Evolutionary conservation across 1,140 invertebrate genomes (phyloP).

Genomic region (Anoplophora glabripennis): DNA sequence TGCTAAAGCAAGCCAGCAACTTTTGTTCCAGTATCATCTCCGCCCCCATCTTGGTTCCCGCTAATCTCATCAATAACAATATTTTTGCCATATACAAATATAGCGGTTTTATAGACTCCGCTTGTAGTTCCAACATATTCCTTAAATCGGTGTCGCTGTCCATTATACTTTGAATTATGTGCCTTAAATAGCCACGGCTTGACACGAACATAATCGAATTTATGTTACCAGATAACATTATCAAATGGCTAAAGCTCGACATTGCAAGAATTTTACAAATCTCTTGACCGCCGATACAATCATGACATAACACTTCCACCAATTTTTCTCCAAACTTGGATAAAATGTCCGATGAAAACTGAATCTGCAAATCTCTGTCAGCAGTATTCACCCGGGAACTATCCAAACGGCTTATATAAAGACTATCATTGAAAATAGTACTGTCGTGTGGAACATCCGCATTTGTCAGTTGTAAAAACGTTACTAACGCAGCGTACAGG

Average conservation of each 20-base stretch:
- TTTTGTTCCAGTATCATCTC: slow-evolving; percentile 73
- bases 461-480: slow-evolving; percentile 75
- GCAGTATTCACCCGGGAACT: slow-evolving; percentile 47
- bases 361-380: slow-evolving; percentile 18
- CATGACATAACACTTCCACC: slow-evolving; percentile 78
- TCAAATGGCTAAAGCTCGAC: slow-evolving; percentile 74
- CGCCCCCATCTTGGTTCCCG: slow-evolving; percentile 67
- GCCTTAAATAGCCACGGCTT: slow-evolving; percentile 78
- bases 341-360: slow-evolving; percentile 32
- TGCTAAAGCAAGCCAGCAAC: slow-evolving; percentile 68
- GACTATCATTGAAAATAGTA: slow-evolving; percentile 33
- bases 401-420: slow-evolving; percentile 61
- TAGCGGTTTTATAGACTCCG: slow-evolving; percentile 69
- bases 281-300: slow-evolving; percentile 84
- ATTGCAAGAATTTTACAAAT: slow-evolving; percentile 85
- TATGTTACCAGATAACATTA: slow-evolving; percentile 71
- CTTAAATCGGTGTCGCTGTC: slow-evolving; percentile 72
- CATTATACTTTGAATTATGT: slow-evolving; percentile 75
- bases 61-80: slow-evolving; percentile 74
- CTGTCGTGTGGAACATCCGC: slow-evolving; percentile 42
- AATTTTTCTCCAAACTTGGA: slow-evolving; percentile 71
- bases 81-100: slow-evolving; percentile 89
- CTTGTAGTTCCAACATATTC: slow-evolving; percentile 64
- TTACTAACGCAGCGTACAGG: slow-evolving; percentile 73
- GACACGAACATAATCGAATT: slow-evolving; percentile 73